phyloP scores from a whole-genome alignment of 2,113 vertebrate species.

The Nansenia antarctica region DNA sequence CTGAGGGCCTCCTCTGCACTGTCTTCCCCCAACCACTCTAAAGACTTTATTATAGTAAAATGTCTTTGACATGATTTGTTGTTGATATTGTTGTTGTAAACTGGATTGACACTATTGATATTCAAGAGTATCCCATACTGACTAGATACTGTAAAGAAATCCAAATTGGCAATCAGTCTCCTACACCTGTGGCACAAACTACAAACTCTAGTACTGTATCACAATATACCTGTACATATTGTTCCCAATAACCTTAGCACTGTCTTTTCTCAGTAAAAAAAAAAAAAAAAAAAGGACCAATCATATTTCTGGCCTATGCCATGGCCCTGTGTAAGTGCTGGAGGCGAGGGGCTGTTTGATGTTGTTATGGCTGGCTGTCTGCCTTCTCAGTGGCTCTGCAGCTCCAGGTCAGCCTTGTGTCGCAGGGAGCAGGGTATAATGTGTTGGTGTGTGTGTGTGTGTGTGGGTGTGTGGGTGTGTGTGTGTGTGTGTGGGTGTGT shows the following conservation, averaged over 20 bases:
- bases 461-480: no score
- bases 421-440: slow-evolving; percentile 51
- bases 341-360: slow-evolving; percentile 62
- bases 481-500: no score
- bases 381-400: slow-evolving; percentile 45
- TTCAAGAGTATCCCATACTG: neutral
- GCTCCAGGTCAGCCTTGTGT: slow-evolving; percentile 53
- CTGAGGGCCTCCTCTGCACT: neutral
- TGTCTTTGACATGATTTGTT: no score
- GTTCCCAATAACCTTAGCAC: slow-evolving; percentile 45
- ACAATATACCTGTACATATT: slow-evolving; percentile 47
- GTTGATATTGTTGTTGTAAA: no score
- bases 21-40: neutral
- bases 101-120: no score
- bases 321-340: slow-evolving; percentile 54
- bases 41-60: neutral
- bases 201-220: slow-evolving; percentile 8
- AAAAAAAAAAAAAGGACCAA: slow-evolving; percentile 37
- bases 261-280: slow-evolving; percentile 60
- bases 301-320: slow-evolving; percentile 47
- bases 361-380: slow-evolving; percentile 67
- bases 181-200: neutral
- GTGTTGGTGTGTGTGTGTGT: no score
- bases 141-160: neutral
- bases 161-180: neutral